Percentiles rank a stretch among this genome's conserved stretches.
phyloP scores from a whole-genome alignment of 2,113 vertebrate genomes.

The Periophthalmus modestus region DNA sequence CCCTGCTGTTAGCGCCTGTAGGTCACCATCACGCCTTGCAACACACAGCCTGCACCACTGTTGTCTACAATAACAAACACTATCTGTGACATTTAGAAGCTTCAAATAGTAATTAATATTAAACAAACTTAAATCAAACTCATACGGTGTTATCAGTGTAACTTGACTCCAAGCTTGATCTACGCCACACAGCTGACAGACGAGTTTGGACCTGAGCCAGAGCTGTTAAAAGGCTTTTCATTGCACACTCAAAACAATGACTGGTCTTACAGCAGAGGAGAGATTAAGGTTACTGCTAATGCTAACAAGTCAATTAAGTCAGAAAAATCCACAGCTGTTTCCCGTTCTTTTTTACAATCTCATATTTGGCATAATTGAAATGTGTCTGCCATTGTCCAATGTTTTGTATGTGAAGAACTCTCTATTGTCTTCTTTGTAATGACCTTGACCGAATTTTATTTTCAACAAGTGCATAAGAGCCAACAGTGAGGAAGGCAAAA shows the following conservation, averaged over 20 bases:
- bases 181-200: conserved; percentile 15
- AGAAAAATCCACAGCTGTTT: conserved; percentile 28
- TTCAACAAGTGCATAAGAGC: neutral
- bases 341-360: conserved; percentile 43
- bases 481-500: neutral
- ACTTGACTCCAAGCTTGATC: conserved; percentile 20
- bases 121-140: conserved; percentile 5
- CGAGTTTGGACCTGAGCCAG: conserved; percentile 41
- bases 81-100: neutral
- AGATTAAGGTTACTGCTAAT: conserved; percentile 34
- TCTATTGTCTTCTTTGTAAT: neutral
- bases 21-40: conserved; percentile 60
- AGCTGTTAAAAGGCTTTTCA: conserved; percentile 37
- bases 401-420: conserved; percentile 17
- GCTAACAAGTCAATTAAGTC: conserved; percentile 35
- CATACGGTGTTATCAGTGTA: conserved; percentile 5
- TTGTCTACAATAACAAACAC: conserved; percentile 3
- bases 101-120: neutral
- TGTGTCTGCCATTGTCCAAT: conserved; percentile 16
- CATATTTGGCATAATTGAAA: conserved; percentile 12
- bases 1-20: conserved; percentile 63
- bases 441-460: neutral
- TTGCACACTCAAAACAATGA: conserved; percentile 40
- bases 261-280: conserved; percentile 42
- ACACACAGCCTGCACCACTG: conserved; percentile 17